These are phyloP conservation scores for Mercenaria mercenaria DNA, from an alignment of 1,140 invertebrate genomes.

Conservation along the genomic window DNA sequence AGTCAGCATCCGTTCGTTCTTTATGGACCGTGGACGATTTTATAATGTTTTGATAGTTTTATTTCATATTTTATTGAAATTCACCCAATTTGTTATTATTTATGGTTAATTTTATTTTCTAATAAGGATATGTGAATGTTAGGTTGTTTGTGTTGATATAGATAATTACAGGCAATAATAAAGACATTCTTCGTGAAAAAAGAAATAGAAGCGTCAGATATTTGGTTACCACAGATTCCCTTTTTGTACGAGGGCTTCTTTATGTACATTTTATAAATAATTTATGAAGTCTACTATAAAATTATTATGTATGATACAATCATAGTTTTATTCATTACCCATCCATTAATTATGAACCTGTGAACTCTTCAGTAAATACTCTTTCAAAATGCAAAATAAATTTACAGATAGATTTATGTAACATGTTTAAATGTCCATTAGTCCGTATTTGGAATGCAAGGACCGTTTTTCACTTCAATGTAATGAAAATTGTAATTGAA, in stretches of 20 bases:
- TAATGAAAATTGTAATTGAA: conserved; percentile 36
- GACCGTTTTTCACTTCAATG: not conserved
- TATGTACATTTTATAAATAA: conserved; percentile 39
- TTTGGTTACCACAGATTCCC: not conserved
- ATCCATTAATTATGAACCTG: conserved; percentile 4
- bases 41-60: not conserved
- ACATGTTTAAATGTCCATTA: conserved; percentile 36
- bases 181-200: not conserved
- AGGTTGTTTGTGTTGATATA: not conserved
- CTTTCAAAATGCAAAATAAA: conserved; percentile 18
- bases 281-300: conserved; percentile 37
- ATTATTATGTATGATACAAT: not conserved
- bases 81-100: conserved; percentile 28
- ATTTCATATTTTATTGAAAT: conserved; percentile 8
- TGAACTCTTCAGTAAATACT: not conserved
- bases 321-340: conserved; percentile 25
- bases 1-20: not conserved
- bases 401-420: conserved; percentile 11
- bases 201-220: not conserved
- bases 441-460: conserved; percentile 20
- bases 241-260: not conserved
- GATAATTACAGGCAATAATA: not conserved
- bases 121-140: not conserved
- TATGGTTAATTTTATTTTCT: conserved; percentile 19
- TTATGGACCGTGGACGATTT: not conserved